Base-by-base conservation (phyloP, 2,113 vertebrate species). In the Pelvicachromis taeniatus region DNA sequence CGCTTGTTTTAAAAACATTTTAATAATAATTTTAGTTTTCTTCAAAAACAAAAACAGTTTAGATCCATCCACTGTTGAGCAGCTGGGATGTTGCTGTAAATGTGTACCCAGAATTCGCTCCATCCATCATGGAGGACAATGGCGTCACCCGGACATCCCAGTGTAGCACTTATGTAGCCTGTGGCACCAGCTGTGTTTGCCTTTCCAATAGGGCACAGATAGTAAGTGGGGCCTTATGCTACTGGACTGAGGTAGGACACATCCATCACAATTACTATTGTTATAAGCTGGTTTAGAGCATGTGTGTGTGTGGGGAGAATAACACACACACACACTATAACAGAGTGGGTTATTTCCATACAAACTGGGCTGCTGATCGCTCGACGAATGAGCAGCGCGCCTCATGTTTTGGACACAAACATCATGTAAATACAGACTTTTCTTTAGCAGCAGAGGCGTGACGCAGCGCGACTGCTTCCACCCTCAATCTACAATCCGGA, bases 141-240 rank as follows among this genome's bases (percentile, higher is more conserved):
- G 13, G 84, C 23, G 31, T 80, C 88, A 84, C 89, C 77, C 21
- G 80, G 87, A 85, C 79, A 88, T 73, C 91, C 10, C 59, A 16
- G 77, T 5, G 65, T 14, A 75, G 85, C 92, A 90, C 91, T 94
- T 10, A 1, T 19, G 87, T 4, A 53, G 78, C 85, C 81, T 40
- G 45, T 13, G 70, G 88, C 90, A 86, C 88, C 95, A 96, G 94
- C 95, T 95, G 94, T 93, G 96, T 96, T 95, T 96, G 93, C 87
- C 91, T 90, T 95, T 90, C 89, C 91, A 93, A 96, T 95, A 89
- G 65, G 78, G 38, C 70, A 14, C 45, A 26, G 77, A 82, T 58
- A 42, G 88, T 89, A 84, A 89, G 89, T 58, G 38, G 77, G 87
- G 89, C 91, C 93, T 87, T 93, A 61, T 90, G 91, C 90, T 89